Percentiles rank a stretch among this genome's conserved stretches.
Conservation (phyloP, 1,140 invertebrate genomes). For the Bombus pascuorum region DNA sequence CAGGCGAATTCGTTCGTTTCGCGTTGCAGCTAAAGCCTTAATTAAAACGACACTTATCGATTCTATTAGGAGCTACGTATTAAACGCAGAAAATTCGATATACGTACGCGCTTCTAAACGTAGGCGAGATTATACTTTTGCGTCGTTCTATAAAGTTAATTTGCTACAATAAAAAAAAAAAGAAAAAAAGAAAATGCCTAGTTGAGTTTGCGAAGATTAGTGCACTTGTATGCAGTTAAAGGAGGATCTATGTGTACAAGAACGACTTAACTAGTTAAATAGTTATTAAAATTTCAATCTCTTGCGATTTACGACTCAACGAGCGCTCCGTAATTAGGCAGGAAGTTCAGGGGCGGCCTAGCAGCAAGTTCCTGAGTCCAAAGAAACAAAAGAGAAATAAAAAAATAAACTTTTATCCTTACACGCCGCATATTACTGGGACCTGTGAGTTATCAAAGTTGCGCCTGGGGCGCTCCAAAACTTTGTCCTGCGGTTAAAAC, state of each 20-base stretch:
- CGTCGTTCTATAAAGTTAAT: neutral
- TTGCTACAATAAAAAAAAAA: neutral
- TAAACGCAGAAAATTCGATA: neutral
- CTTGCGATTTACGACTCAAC: slow-evolving; percentile 43
- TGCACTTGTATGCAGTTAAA: slow-evolving; percentile 2
- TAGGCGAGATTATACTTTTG: neutral
- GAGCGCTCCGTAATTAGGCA: slow-evolving; percentile 56
- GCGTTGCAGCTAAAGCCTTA: neutral
- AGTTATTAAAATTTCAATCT: slow-evolving; percentile 34
- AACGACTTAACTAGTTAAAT: slow-evolving; percentile 49
- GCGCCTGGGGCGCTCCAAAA: slow-evolving; percentile 61
- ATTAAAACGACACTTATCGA: neutral
- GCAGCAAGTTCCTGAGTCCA: slow-evolving; percentile 55
- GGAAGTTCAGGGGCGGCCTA: slow-evolving; percentile 56
- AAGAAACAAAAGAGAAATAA: slow-evolving; percentile 35
- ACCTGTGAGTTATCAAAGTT: slow-evolving; percentile 62
- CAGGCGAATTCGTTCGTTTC: neutral
- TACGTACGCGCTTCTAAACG: slow-evolving; percentile 17
- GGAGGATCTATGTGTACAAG: slow-evolving; percentile 42
- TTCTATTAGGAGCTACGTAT: neutral
- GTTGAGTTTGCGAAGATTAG: slow-evolving; percentile 21
- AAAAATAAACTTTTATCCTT: slow-evolving; percentile 62
- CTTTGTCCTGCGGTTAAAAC: slow-evolving; percentile 69
- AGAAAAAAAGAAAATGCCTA: neutral
- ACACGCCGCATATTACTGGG: slow-evolving; percentile 53